A percentile compares a stretch with the other conserved stretches of the same genome.
Conservation (phyloP, 2,797 vertebrate genomes). For the Eremophila alpestris region DNA sequence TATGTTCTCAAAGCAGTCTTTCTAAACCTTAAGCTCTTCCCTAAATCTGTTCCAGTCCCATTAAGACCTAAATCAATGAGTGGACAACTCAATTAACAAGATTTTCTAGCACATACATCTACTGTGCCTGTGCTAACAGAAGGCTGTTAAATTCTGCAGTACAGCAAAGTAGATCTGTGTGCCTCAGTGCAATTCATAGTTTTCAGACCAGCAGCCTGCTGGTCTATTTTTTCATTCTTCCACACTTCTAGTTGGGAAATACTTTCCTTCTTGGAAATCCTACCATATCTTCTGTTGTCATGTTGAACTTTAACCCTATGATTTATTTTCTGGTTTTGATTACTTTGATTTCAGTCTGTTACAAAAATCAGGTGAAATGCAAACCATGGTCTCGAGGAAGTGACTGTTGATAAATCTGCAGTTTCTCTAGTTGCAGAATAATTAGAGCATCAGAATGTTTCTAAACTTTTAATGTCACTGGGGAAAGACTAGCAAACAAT, state of each 20-base stretch:
- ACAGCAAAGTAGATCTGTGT: background rate
- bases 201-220: background rate
- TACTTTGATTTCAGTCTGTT: background rate
- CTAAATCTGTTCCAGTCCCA: background rate
- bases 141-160: background rate
- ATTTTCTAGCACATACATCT: background rate
- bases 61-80: background rate
- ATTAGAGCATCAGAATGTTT: background rate
- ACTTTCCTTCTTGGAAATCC: background rate
- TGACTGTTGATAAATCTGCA: background rate
- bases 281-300: background rate
- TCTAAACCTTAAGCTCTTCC: background rate
- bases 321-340: background rate
- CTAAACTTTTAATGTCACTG: background rate
- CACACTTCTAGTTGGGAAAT: background rate
- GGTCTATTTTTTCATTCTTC: background rate
- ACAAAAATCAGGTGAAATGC: background rate
- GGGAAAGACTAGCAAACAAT: background rate
- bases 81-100: background rate
- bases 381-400: background rate
- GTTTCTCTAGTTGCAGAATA: background rate
- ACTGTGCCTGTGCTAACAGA: background rate
- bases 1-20: background rate
- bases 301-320: background rate
- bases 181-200: background rate